Base-by-base conservation (phyloP, 2,888 invertebrate species). In the Portevinia maculata region DNA sequence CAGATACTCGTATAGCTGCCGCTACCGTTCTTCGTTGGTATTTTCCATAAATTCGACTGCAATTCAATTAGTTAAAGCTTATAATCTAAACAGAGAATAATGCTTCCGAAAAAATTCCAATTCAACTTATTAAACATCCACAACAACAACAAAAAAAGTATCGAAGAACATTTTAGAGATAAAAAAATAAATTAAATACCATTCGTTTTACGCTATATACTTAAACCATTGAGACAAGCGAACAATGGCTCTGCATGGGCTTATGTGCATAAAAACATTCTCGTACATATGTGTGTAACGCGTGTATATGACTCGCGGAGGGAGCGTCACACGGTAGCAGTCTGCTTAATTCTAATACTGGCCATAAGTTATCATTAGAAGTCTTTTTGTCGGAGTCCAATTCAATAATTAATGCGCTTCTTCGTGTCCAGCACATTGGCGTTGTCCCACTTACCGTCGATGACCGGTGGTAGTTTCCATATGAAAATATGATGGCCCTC, bases 301-400 rank as follows among this genome's bases (percentile, higher is more conserved):
- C 15, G n/a, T 39, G 34, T 79, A 46, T 67, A 30, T 30, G 57
- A 17, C 52, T 55, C 48, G 60, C 65, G 65, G 65, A 74, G 79
- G 74, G 75, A 85, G 84, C 85, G 85, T 85, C 85, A 69, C 84
- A 85, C 85, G 84, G 85, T 85, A 85, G 85, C 85, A 79, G 74
- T 84, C 83, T 85, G 73, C 79, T 78, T 79, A 84, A 81, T 84
- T 84, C 85, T 84, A 85, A 84, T 85, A 79, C 79, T 69, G 84
- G 84, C 57, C 84, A 85, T 85, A 85, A 85, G 85, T 85, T 85
- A 85, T 85, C 85, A 85, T 85, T 85, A 85, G 85, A 84, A 79
- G 79, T 75, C 79, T 84, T 84, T 84, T 84, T 84, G 84, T 84
- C 84, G 84, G 84, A 73, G 84, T 74, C 84, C 79, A 84, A 84